Evolutionary conservation across 2,113 vertebrate species (phyloP), one percentile per base, ranked within the genome.

Genomic region (Hyla sarda): DNA sequence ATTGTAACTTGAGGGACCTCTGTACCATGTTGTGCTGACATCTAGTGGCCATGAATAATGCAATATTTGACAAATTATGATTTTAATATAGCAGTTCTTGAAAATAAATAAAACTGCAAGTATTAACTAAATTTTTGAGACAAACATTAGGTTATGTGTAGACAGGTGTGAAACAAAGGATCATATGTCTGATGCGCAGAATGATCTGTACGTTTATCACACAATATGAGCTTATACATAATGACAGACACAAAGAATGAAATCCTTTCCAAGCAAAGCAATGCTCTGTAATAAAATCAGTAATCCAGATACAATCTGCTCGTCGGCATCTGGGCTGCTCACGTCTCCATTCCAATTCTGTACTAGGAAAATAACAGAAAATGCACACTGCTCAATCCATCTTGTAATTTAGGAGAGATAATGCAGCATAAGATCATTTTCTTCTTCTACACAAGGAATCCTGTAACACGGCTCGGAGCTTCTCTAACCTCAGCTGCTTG

Each of bases 251-350:
- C 37, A 48, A 45, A 78, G 48, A 56, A 58, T 17, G 32, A 79
- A 79, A 41, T 56, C 77, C 52, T 37, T 34, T 28, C 47, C 9
- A 32, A 28, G 34, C 25, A 32, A 34, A 19, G 3, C 76, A 21
- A 37, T 60, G 54, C 9, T 62, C 30, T 80, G 78, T 60, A 80
- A 82, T 78, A 56, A 78, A 56, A 50, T 67, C 80, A 82, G 65
- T 65, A 41, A 82, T 82, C 45, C 80, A 19, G 60, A 47, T 48
- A 48, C 60, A 82, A 69, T 82, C 80, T 28, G 60, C 58, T 69
- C 25, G n/a, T 82, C 41, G 2, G 41, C 80, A 65, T 82, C 80
- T 25, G 45, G 60, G 17, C 25, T 50, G 6, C 19, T 16, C 28
- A 5, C 13, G 21, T 19, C 65, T 73, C 30, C 21, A 83, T 72